Evolutionary conservation across 2,888 invertebrate species (phyloP).

Genomic region (Oscheius sp.): DNA sequence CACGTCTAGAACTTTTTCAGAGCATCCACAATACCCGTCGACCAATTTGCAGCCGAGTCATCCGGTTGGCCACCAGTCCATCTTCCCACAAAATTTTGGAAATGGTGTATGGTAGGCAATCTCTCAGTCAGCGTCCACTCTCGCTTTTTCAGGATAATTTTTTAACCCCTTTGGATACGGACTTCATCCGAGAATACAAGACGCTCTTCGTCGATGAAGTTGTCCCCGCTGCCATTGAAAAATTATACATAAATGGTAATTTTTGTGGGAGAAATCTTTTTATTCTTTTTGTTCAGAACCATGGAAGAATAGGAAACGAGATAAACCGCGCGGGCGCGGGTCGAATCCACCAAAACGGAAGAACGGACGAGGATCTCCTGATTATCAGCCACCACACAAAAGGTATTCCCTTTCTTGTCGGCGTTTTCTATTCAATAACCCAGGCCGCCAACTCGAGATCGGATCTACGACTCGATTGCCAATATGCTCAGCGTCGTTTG

Average conservation of each 20-base stretch:
- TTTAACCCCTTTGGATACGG: slow-evolving; percentile 41
- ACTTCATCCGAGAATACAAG: slow-evolving; percentile 46
- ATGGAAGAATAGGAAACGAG: slow-evolving; percentile 46
- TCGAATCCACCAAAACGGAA: neutral
- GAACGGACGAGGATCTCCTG: neutral
- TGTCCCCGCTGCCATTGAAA: slow-evolving; percentile 35
- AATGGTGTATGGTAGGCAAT: slow-evolving; percentile 41
- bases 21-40: slow-evolving; percentile 42
- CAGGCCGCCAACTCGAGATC: neutral
- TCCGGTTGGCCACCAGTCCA: slow-evolving; percentile 46
- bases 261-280: no score
- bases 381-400: neutral
- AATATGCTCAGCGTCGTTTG: slow-evolving; percentile 20
- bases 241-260: slow-evolving; percentile 46
- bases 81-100: slow-evolving; percentile 52
- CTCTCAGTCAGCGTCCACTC: neutral
- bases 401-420: neutral
- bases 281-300: slow-evolving; percentile 39
- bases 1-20: neutral
- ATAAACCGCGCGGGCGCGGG: slow-evolving; percentile 6
- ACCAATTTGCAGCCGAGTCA: slow-evolving; percentile 42
- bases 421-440: neutral
- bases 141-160: slow-evolving; percentile 33
- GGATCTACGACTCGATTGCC: neutral
- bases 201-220: slow-evolving; percentile 39